These are phyloP conservation scores for Orchesella cincta DNA, from an alignment of 1,140 invertebrate species.

Conservation along the genomic window DNA sequence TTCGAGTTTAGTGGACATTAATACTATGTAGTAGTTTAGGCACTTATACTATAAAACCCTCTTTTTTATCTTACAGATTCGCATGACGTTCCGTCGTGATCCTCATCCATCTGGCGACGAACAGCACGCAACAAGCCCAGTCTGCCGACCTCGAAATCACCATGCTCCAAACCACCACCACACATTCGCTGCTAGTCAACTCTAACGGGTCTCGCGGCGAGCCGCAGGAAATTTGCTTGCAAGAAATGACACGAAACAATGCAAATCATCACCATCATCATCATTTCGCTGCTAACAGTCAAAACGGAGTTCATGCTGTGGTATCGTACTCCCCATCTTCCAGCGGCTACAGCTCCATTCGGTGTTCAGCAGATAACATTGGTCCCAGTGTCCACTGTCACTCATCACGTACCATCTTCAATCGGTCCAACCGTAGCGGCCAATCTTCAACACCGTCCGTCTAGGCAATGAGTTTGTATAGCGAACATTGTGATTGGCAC, in stretches of 20 bases:
- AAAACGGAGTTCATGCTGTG: constrained; percentile 9
- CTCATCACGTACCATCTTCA: constrained; percentile 37
- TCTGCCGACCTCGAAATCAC: constrained; percentile 45
- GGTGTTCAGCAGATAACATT: constrained; percentile 46
- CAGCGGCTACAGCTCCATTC: constrained; percentile 48
- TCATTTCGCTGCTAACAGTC: neutral
- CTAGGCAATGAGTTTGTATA: too few relatives aligned
- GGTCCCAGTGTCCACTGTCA: constrained; percentile 19
- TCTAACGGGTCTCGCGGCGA: constrained; percentile 6
- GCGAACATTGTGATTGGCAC: too few relatives aligned
- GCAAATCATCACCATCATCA: neutral
- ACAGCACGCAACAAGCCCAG: constrained; percentile 21
- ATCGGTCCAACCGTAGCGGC: neutral
- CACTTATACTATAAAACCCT: neutral
- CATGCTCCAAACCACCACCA: constrained; percentile 43
- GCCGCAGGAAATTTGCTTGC: constrained; percentile 36
- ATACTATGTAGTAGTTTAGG: neutral
- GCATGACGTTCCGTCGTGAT: constrained; percentile 49
- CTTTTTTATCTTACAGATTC: constrained; percentile 39
- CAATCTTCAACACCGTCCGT: neutral
- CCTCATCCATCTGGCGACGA: constrained; percentile 38
- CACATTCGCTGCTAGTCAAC: constrained; percentile 1
- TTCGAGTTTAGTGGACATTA: neutral
- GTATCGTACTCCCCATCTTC: constrained; percentile 46
- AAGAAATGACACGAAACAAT: constrained; percentile 19